Conservation (phyloP, 2,113 vertebrate species). For the Tenrec ecaudatus region DNA sequence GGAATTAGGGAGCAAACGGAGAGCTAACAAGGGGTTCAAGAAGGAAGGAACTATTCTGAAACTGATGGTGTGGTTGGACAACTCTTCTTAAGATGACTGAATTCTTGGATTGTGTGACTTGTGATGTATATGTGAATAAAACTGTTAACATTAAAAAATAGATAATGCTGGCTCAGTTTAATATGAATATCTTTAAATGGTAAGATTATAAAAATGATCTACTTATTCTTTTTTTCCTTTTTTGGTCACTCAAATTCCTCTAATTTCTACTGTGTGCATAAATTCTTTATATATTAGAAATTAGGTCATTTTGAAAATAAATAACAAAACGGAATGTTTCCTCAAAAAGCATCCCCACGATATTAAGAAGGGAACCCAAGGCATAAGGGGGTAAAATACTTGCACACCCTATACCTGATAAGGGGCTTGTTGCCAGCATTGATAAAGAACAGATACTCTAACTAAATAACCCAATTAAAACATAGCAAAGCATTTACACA, state of each 20-base stretch:
- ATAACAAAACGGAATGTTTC: not conserved
- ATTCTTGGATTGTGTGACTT: no score
- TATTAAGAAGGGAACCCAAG: slow-evolving; percentile 19
- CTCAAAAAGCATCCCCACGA: not conserved
- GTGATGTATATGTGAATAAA: no score
- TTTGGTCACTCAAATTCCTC: not conserved
- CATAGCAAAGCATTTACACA: not conserved
- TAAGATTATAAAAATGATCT: slow-evolving; percentile 4
- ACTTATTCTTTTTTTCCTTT: slow-evolving; percentile 14
- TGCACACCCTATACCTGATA: not conserved
- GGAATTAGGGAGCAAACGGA: no score
- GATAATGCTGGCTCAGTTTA: not conserved
- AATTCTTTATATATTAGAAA: slow-evolving; percentile 18
- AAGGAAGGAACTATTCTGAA: no score
- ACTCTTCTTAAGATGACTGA: no score
- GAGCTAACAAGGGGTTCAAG: no score
- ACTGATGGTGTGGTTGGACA: no score
- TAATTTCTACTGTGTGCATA: slow-evolving; percentile 1
- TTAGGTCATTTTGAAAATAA: not conserved
- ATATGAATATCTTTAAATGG: not conserved
- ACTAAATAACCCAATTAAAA: not conserved
- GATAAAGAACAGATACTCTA: no score
- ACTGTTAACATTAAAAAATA: no score
- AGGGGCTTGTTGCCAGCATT: not conserved
- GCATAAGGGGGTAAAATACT: not conserved